Conservation (phyloP, 2,797 vertebrate genomes). For the Melanogrammus aeglefinus region DNA sequence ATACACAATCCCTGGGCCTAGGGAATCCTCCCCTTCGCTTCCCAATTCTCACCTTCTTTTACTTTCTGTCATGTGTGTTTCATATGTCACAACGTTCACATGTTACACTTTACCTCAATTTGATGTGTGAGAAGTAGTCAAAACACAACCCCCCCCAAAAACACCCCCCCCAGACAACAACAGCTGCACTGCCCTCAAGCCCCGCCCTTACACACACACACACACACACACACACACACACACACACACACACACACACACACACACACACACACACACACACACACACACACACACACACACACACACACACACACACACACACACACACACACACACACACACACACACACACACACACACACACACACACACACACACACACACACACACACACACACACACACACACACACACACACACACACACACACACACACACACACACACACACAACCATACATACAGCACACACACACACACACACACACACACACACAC, state of each 20-base stretch:
- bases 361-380: no score
- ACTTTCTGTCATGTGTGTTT: constrained; percentile 67
- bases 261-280: no score
- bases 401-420: no score
- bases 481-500: no score
- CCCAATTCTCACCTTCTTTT: constrained; percentile 76
- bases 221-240: neutral
- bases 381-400: no score
- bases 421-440: no score
- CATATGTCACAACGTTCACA: constrained; percentile 76
- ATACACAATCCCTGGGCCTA: constrained; percentile 28
- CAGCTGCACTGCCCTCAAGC: neutral
- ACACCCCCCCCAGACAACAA: constrained; percentile 21
- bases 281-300: no score
- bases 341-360: no score
- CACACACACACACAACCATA: no score
- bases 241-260: neutral
- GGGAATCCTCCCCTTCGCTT: constrained; percentile 64
- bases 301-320: no score
- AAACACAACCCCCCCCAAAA: constrained; percentile 45
- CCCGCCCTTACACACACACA: constrained; percentile 7
- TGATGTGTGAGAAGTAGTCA: constrained; percentile 76
- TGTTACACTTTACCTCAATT: constrained; percentile 78
- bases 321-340: no score
- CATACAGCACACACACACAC: no score